Evolutionary conservation across 2,888 invertebrate species (phyloP).

Genomic region (Lepidocyrtinus sp.): DNA sequence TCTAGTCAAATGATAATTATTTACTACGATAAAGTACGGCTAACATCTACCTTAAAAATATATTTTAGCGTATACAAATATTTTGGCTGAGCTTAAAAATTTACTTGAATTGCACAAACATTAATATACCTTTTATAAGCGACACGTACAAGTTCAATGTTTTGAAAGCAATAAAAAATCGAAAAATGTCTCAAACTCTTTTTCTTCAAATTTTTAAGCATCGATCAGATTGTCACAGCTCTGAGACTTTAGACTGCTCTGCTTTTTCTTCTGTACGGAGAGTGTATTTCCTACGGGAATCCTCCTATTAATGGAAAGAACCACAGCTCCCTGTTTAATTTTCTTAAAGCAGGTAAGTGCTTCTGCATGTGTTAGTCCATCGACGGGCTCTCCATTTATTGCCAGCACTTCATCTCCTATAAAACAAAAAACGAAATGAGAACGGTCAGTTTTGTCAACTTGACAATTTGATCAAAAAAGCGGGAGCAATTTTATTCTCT

Average conservation of each 20-base stretch:
- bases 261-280: conserved; percentile 71
- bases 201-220: too few relatives aligned
- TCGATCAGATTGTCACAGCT: conserved; percentile 70
- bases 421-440: conserved; percentile 71
- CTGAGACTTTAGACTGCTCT: conserved; percentile 70
- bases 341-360: conserved; percentile 84
- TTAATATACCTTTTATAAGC: too few relatives aligned
- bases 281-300: conserved; percentile 56
- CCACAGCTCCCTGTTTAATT: conserved; percentile 83
- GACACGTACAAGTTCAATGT: too few relatives aligned
- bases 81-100: too few relatives aligned
- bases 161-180: too few relatives aligned
- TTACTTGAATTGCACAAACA: too few relatives aligned
- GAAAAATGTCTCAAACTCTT: too few relatives aligned
- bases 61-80: too few relatives aligned
- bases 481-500: background rate
- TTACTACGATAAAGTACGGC: too few relatives aligned
- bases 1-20: too few relatives aligned
- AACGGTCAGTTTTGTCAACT: too few relatives aligned
- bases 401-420: conserved; percentile 86
- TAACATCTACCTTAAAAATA: too few relatives aligned
- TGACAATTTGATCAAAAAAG: background rate
- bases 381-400: conserved; percentile 85
- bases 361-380: conserved; percentile 85
- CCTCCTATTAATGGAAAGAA: conserved; percentile 82